These are phyloP conservation scores for Xanthia icteritia DNA, from an alignment of 2,888 invertebrate species.

Conservation along the genomic window DNA sequence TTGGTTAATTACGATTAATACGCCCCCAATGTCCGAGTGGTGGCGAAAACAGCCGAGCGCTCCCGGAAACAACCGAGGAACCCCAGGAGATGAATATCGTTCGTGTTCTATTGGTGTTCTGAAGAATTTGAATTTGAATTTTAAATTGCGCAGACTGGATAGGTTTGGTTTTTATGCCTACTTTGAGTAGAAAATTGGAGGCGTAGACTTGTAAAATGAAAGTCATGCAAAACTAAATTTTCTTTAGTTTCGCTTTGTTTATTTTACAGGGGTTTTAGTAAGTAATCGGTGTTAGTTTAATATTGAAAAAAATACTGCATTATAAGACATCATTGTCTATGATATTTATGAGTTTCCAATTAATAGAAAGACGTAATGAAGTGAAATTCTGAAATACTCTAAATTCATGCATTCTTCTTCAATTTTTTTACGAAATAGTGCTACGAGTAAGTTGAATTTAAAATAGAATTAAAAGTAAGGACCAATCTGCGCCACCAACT, in stretches of 20 bases:
- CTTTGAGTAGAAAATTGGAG: background rate
- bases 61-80: conserved; percentile 50
- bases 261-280: background rate
- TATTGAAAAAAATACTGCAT: background rate
- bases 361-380: background rate
- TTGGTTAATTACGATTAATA: conserved; percentile 84
- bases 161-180: conserved; percentile 37
- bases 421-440: too few species aligned
- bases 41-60: conserved; percentile 56
- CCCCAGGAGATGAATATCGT: conserved; percentile 59
- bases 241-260: background rate
- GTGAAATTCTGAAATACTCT: background rate
- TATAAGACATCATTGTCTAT: background rate
- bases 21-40: conserved; percentile 70
- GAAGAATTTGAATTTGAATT: conserved; percentile 60
- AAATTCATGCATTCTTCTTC: too few species aligned
- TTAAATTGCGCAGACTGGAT: conserved; percentile 48
- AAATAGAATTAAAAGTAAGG: conserved; percentile 1
- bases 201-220: too few species aligned
- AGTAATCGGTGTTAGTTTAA: background rate
- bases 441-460: too few species aligned
- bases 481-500: conserved; percentile 40
- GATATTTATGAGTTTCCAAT: background rate
- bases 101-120: conserved; percentile 55
- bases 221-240: background rate